Conservation (phyloP, 2,797 vertebrate genomes). For the Lepilemur ruficaudatus region DNA sequence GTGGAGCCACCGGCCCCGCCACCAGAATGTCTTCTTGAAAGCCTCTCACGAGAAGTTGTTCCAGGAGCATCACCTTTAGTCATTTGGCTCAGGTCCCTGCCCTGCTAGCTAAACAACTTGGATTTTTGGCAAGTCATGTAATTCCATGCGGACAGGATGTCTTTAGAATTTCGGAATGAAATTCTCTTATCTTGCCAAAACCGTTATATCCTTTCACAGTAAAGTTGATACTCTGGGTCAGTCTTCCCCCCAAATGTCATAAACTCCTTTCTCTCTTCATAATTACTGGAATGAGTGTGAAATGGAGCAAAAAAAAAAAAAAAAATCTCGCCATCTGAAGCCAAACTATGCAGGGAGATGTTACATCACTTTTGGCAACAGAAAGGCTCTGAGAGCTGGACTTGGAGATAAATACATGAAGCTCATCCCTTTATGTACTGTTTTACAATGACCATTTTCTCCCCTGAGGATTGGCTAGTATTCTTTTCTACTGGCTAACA, state of each 20-base stretch:
- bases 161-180: slow-evolving; percentile 50
- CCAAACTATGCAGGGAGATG: background rate
- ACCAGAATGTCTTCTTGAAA: background rate
- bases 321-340: background rate
- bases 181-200: slow-evolving; percentile 57
- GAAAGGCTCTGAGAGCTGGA: slow-evolving; percentile 22
- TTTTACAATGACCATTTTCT: background rate
- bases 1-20: background rate
- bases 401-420: slow-evolving; percentile 3
- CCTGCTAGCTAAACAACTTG: slow-evolving; percentile 29
- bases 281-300: slow-evolving; percentile 36
- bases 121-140: slow-evolving; percentile 38
- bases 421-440: background rate
- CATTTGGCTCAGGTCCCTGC: background rate
- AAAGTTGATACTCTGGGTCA: background rate
- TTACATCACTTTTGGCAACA: slow-evolving; percentile 45
- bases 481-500: slow-evolving; percentile 16
- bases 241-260: background rate
- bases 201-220: slow-evolving; percentile 35
- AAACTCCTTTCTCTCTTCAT: slow-evolving; percentile 50
- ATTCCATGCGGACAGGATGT: background rate
- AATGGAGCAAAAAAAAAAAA: background rate
- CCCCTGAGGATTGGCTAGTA: background rate
- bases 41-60: background rate
- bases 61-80: background rate